Base-by-base conservation (phyloP, 2,797 vertebrate genomes). In the Hyperoplus immaculatus region DNA sequence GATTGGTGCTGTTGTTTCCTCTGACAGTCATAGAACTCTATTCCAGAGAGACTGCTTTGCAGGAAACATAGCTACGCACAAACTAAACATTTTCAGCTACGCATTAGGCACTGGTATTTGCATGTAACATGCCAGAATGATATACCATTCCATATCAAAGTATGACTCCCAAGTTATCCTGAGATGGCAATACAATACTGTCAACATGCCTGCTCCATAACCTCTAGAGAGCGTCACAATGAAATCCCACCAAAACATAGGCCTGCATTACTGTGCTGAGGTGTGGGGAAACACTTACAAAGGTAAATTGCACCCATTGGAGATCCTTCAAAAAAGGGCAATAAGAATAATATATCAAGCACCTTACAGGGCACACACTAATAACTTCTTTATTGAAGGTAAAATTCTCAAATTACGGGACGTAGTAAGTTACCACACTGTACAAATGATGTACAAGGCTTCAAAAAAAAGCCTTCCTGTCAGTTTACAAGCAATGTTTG, bases 1-100 rank as follows among this genome's bases (percentile, higher is more conserved):
- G 77, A 88, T 84, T 80, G 81, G 83, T 82, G 85, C 87, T 69
- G 71, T 86, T 74, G 77, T 87, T 88, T 90, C 82, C 65, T 79
- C 7, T 69, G 81, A 79, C 81, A 78, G 77, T 71, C 65, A 67
- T 63, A 90, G 69, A 58, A 64, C 51, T 60, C 41, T 12, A 39
- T 55, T 77, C 57, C 57, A 74, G n/a, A 59, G 42, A 3, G 8
- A 61, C 16, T 43, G 60, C 75, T 63, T 50, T 71, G 60, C 18
- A 46, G 49, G 60, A 62, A 69, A 69, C 29, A 29, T 29, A 51
- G 38, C 29, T 46, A 51, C n/a, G 64, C 39, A 41, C 39, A 10
- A 54, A 57, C 14, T 21, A 11, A 49, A 56, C 60, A 54, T 16
- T 2, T 75, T 36, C 5, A 39, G 36, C 59, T 66, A 55, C 8